Evolutionary conservation across 92 coral and sea anemone species (phyloP).

Genomic region (Micromussa lordhowensis): DNA sequence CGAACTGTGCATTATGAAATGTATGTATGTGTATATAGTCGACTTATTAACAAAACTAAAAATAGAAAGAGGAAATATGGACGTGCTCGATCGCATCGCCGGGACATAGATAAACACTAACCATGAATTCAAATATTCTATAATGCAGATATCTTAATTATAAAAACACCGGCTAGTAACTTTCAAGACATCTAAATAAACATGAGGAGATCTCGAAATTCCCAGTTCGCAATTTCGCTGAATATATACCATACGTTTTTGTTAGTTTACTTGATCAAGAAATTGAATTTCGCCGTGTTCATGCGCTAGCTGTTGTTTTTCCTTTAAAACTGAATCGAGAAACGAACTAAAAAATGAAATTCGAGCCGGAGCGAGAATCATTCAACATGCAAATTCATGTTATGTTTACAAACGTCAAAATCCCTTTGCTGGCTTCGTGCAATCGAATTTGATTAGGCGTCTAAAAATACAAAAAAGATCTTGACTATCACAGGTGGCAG

Average conservation of each 20-base stretch:
- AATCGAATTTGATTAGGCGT: slow-evolving; percentile 5
- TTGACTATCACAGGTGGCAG: neutral
- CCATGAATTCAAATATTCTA: neutral
- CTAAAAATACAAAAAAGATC: neutral
- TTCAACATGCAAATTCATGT: slow-evolving; percentile 11
- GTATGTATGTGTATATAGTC: neutral
- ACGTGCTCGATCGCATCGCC: neutral
- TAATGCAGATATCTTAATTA: slow-evolving; percentile 20
- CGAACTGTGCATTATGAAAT: neutral
- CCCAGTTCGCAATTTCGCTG: neutral
- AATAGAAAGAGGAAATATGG: neutral
- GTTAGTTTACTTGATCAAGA: neutral
- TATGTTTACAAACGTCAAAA: slow-evolving; percentile 5
- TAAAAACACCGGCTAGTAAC: neutral
- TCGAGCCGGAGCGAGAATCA: neutral
- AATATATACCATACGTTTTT: neutral
- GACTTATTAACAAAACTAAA: slow-evolving; percentile 9
- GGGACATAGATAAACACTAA: neutral
- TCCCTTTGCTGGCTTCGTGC: neutral
- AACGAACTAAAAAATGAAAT: neutral
- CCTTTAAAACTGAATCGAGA: neutral
- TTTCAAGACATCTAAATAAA: neutral
- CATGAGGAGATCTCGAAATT: neutral
- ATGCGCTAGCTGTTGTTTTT: neutral
- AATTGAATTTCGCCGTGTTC: neutral